These are phyloP conservation scores for Anagrus nilaparvatae DNA, from an alignment of 1,140 invertebrate genomes.

Conservation along the genomic window DNA sequence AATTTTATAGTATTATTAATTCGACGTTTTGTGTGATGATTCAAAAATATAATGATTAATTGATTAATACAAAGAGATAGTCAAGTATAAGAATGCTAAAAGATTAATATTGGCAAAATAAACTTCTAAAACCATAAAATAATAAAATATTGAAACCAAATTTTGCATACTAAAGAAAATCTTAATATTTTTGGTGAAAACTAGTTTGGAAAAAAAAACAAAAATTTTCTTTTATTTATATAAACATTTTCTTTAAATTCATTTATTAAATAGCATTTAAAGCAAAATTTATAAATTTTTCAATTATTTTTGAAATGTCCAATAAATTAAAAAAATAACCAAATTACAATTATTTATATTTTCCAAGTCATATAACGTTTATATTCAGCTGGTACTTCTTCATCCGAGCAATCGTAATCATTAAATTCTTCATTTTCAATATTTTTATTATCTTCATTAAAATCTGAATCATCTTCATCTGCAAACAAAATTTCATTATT, in stretches of 20 bases:
- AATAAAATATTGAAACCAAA: no score
- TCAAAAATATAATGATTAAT: no score
- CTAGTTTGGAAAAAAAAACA: not conserved
- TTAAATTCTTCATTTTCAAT: constrained; percentile 10
- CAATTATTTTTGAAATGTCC: not conserved
- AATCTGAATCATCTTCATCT: constrained; percentile 13
- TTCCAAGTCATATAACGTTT: constrained; percentile 15
- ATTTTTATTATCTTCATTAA: constrained; percentile 7
- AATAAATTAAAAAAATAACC: not conserved
- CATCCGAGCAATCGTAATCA: constrained; percentile 5
- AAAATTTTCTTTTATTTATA: not conserved
- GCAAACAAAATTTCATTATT: constrained; percentile 3
- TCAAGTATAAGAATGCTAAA: no score
- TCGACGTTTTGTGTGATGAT: no score
- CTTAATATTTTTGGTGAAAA: not conserved
- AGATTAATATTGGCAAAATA: no score
- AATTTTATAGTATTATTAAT: no score
- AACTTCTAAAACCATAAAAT: no score
- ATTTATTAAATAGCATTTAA: not conserved
- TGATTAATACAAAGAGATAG: no score
- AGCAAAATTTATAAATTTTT: not conserved
- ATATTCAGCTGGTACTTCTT: constrained; percentile 10
- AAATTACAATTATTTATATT: constrained; percentile 5
- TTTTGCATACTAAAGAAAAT: not conserved
- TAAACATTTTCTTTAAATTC: not conserved